A percentile compares a stretch with the other conserved stretches of the same genome.
phyloP scores from a whole-genome alignment of 2,113 vertebrate species.

The Willisornis vidua region DNA sequence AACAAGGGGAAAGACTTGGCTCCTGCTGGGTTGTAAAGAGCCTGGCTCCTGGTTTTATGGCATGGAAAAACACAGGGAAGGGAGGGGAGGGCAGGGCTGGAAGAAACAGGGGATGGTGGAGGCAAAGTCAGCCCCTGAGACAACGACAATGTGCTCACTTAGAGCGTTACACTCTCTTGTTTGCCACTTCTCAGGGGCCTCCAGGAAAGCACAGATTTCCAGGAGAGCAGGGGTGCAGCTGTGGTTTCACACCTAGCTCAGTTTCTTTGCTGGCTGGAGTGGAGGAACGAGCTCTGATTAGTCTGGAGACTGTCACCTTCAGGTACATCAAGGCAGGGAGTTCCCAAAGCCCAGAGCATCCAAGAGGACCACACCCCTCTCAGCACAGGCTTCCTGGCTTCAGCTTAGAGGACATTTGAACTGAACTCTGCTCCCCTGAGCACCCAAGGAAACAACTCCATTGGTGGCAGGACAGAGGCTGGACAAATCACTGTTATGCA shows the following conservation, averaged over 20 bases:
- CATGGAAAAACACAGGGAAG: neutral
- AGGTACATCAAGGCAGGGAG: neutral
- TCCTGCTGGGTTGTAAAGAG: conserved; percentile 5
- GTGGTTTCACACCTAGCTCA: neutral
- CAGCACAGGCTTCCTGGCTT: neutral
- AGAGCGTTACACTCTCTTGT: neutral
- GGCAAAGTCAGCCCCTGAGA: neutral
- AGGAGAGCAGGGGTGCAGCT: accelerated
- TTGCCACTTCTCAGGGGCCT: neutral
- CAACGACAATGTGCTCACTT: accelerated
- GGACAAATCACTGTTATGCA: accelerated
- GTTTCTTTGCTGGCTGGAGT: neutral
- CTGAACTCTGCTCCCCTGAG: neutral
- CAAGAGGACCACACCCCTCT: neutral
- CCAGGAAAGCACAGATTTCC: neutral
- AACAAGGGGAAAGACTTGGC: neutral
- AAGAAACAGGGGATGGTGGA: neutral
- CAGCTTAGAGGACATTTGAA: neutral
- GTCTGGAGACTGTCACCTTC: neutral
- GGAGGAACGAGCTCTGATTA: neutral
- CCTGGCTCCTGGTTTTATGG: conserved; percentile 20
- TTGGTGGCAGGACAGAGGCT: neutral
- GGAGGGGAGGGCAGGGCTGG: neutral
- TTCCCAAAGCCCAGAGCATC: neutral
- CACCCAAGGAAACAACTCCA: neutral